A percentile compares a stretch with the other conserved stretches of the same genome.
Evolutionary conservation across 2,113 vertebrate species (phyloP).

Genomic region (Eclectus roratus): DNA sequence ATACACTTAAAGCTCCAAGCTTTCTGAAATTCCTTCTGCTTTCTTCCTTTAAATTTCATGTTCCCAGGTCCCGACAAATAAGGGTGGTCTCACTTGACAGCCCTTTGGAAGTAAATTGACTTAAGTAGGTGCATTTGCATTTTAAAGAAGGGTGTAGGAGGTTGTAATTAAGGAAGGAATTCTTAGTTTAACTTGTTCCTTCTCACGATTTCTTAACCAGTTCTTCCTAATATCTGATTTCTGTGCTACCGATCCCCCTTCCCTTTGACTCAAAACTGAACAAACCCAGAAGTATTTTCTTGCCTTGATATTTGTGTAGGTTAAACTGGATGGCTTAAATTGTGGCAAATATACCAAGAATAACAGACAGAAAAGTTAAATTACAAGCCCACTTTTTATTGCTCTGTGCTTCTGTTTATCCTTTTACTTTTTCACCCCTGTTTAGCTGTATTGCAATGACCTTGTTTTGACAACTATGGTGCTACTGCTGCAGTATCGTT

Average conservation of each 20-base stretch:
- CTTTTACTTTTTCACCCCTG: neutral
- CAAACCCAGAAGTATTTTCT: neutral
- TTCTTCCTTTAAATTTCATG: neutral
- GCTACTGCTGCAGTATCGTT: fast-evolving
- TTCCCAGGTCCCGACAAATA: neutral
- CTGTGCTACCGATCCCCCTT: neutral
- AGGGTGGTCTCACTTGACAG: neutral
- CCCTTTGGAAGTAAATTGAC: neutral
- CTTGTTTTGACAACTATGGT: neutral
- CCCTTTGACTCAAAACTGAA: neutral
- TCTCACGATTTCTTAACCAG: neutral
- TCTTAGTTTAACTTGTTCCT: neutral
- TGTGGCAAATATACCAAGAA: neutral
- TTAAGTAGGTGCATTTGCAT: neutral
- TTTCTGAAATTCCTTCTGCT: neutral
- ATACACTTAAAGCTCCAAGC: neutral
- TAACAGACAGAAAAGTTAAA: neutral
- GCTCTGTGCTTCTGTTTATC: neutral
- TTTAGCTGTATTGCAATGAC: neutral
- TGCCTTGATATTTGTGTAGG: neutral
- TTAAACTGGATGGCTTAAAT: neutral
- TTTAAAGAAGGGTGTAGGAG: neutral
- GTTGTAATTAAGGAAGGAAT: neutral
- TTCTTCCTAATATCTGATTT: neutral
- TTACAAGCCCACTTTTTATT: neutral